Conservation (phyloP, 2,113 vertebrate genomes). For the Gobius niger region DNA sequence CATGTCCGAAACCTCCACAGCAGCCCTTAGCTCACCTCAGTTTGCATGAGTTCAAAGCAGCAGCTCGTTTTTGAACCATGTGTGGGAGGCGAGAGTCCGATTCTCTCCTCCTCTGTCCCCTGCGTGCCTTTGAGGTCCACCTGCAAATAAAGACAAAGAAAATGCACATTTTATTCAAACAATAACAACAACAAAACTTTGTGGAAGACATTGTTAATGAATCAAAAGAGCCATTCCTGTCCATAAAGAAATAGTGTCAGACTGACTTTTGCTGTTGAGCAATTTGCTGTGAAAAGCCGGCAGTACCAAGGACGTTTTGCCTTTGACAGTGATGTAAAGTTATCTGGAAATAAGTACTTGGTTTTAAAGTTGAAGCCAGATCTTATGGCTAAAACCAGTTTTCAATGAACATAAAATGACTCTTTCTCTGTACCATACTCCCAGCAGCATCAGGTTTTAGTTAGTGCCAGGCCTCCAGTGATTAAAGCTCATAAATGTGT, state of each 20-base stretch:
- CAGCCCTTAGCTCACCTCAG: slow-evolving; percentile 23
- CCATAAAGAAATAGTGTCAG: background rate
- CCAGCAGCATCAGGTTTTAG: no score
- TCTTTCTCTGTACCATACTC: no score
- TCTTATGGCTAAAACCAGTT: no score
- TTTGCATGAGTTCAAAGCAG: slow-evolving; percentile 28
- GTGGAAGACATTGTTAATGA: background rate
- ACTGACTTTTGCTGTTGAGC: background rate
- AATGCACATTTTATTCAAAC: slow-evolving; percentile 7
- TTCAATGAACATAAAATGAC: no score
- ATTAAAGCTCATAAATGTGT: no score
- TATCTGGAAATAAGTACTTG: background rate
- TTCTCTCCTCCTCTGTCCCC: slow-evolving; percentile 47
- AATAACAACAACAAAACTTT: background rate
- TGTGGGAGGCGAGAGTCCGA: slow-evolving; percentile 47
- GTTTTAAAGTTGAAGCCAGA: no score
- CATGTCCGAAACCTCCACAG: slow-evolving; percentile 14
- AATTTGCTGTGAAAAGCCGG: background rate
- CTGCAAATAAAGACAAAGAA: slow-evolving; percentile 51
- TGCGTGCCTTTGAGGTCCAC: slow-evolving; percentile 69
- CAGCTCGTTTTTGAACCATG: slow-evolving; percentile 37
- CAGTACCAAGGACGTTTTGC: background rate
- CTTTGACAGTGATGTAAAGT: slow-evolving; percentile 4
- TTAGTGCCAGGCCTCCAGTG: no score
- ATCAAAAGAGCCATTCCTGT: background rate